Percentiles rank a stretch among this genome's conserved stretches.
These are phyloP conservation scores for Syngnathoides biaculeatus DNA, from an alignment of 2,113 vertebrate species.

Conservation along the genomic window DNA sequence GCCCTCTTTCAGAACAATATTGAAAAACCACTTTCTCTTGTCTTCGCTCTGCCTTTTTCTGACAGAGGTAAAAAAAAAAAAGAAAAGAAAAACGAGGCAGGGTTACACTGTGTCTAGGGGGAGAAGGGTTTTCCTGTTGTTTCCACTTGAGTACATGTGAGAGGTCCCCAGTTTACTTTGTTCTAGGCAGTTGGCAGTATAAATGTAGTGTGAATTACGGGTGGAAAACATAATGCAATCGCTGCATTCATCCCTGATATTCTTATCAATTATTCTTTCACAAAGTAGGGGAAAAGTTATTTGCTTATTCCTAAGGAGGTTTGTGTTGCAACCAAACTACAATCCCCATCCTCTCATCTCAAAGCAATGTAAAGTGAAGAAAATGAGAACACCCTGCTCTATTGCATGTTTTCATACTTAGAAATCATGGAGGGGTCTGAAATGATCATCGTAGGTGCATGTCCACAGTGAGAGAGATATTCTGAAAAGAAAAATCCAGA, in stretches of 20 bases:
- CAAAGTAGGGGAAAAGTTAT: conserved; percentile 65
- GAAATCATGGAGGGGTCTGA: too few relatives aligned
- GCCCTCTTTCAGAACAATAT: conserved; percentile 86
- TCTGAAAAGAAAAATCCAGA: too few relatives aligned
- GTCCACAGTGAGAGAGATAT: too few relatives aligned
- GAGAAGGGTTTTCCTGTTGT: conserved; percentile 81
- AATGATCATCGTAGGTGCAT: too few relatives aligned
- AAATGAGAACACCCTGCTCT: too few relatives aligned
- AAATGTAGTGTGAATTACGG: conserved; percentile 78
- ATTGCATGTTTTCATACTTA: too few relatives aligned
- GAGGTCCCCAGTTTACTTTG: conserved; percentile 85
- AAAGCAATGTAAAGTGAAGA: background rate
- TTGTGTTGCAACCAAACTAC: background rate
- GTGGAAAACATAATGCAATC: conserved; percentile 77
- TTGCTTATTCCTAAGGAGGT: conserved; percentile 71
- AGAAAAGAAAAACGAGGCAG: conserved; percentile 88
- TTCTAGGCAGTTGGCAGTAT: conserved; percentile 81
- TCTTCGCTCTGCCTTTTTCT: conserved; percentile 85
- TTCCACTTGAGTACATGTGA: conserved; percentile 85
- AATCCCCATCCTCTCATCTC: background rate
- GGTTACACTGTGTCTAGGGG: conserved; percentile 73
- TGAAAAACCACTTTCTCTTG: conserved; percentile 87
- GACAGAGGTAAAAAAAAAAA: conserved; percentile 81
- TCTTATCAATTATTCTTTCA: conserved; percentile 79
- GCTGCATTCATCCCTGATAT: conserved; percentile 73